These are phyloP conservation scores for Agonum fuliginosum DNA, from an alignment of 2,888 invertebrate genomes.

Conservation along the genomic window DNA sequence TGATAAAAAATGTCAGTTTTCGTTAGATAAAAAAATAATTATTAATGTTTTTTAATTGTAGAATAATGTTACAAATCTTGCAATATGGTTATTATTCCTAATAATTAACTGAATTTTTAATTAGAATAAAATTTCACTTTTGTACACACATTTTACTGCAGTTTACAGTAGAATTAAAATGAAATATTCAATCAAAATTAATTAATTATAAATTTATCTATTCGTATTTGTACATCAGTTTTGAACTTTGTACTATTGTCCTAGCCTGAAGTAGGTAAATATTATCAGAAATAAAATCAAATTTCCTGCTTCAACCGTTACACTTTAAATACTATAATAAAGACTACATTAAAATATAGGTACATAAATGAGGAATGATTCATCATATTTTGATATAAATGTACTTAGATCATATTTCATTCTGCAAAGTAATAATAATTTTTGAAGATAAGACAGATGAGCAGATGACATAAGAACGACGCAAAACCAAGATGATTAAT, in stretches of 20 bases:
- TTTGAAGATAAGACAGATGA: conserved; percentile 21
- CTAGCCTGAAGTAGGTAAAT: neutral
- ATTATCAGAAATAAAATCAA: neutral
- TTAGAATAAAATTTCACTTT: too few relatives aligned
- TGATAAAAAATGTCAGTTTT: too few relatives aligned
- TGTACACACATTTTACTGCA: too few relatives aligned
- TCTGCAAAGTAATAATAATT: conserved; percentile 3
- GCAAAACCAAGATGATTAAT: conserved; percentile 29
- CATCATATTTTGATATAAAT: conserved; percentile 11
- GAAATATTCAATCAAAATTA: neutral
- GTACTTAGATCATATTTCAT: conserved; percentile 28
- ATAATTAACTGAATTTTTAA: too few relatives aligned
- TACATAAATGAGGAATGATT: neutral
- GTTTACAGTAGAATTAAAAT: too few relatives aligned
- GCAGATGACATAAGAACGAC: conserved; percentile 19
- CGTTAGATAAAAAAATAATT: too few relatives aligned
- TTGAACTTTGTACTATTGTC: neutral
- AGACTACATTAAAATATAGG: neutral
- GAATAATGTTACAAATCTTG: too few relatives aligned
- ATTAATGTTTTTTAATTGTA: too few relatives aligned
- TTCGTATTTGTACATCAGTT: conserved; percentile 1
- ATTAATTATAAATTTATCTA: neutral
- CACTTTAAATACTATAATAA: neutral
- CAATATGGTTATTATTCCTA: too few relatives aligned
- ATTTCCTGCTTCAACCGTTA: neutral